A percentile compares a stretch with the other conserved stretches of the same genome.
phyloP scores from a whole-genome alignment of 2,113 vertebrate genomes.

The Acinonyx jubatus region DNA sequence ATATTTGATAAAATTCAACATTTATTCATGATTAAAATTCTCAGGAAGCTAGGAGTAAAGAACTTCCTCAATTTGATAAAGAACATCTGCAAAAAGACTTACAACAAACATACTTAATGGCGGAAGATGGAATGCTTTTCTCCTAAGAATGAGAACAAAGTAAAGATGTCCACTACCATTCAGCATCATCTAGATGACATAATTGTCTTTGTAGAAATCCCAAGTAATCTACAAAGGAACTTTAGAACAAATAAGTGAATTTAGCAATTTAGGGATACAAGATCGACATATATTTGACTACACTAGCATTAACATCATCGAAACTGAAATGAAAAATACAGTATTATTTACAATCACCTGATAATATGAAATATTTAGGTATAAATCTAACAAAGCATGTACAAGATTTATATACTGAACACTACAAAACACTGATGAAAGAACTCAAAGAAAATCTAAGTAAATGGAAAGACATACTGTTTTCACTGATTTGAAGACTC shows the following conservation, averaged over 20 bases:
- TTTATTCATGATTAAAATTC: background rate
- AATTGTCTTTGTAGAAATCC: background rate
- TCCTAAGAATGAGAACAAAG: background rate
- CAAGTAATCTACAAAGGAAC: background rate
- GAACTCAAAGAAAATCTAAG: background rate
- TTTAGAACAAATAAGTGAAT: background rate
- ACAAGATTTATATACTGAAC: background rate
- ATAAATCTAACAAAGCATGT: background rate
- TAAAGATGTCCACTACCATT: background rate
- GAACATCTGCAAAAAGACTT: background rate
- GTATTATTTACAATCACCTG: background rate
- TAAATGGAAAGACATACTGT: background rate
- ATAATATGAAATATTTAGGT: background rate
- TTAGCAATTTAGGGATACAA: background rate
- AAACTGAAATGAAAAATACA: background rate
- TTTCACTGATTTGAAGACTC: background rate
- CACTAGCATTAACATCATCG: background rate
- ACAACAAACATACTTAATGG: background rate
- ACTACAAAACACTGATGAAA: background rate
- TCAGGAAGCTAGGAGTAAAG: background rate
- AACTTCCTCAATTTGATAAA: background rate
- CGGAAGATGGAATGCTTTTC: background rate
- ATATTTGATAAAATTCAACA: background rate
- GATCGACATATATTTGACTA: background rate
- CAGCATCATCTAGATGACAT: background rate